phyloP scores from a whole-genome alignment of 2,888 invertebrate genomes.

The Leptodirus hochenwartii region DNA sequence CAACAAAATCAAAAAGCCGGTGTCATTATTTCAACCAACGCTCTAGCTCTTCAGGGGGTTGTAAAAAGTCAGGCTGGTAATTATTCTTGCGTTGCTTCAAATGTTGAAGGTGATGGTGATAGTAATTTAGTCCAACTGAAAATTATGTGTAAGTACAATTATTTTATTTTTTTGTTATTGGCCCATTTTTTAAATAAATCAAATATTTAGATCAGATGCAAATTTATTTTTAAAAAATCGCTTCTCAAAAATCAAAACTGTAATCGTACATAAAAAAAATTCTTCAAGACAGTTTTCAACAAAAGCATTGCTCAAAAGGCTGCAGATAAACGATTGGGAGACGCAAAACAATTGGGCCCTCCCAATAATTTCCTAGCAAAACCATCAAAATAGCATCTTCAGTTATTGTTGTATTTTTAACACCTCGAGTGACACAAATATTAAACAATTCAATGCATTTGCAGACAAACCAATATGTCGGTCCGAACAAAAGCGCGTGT shows the following conservation, averaged over 20 bases:
- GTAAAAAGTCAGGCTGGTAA: constrained; percentile 67
- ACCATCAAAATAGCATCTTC: neutral
- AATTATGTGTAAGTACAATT: constrained; percentile 76
- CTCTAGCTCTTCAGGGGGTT: constrained; percentile 64
- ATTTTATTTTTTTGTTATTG: no score
- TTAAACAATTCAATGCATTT: constrained; percentile 10
- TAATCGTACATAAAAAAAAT: no score
- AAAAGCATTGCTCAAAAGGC: no score
- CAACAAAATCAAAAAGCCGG: constrained; percentile 73
- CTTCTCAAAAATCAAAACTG: no score
- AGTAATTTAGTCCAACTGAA: constrained; percentile 64
- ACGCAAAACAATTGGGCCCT: no score
- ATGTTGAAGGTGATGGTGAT: constrained; percentile 79
- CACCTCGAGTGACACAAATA: neutral
- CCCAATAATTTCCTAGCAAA: neutral
- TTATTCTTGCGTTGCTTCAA: constrained; percentile 78
- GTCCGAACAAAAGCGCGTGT: constrained; percentile 54
- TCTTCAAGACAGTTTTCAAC: no score
- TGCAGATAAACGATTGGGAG: no score
- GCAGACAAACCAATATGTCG: constrained; percentile 73
- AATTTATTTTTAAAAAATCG: no score
- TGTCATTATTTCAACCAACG: constrained; percentile 71
- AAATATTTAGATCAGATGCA: no score
- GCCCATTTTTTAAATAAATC: no score
- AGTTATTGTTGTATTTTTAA: neutral